A percentile compares a stretch with the other conserved stretches of the same genome.
Conservation (phyloP, 2,797 vertebrate genomes). For the Botia kubotai region DNA sequence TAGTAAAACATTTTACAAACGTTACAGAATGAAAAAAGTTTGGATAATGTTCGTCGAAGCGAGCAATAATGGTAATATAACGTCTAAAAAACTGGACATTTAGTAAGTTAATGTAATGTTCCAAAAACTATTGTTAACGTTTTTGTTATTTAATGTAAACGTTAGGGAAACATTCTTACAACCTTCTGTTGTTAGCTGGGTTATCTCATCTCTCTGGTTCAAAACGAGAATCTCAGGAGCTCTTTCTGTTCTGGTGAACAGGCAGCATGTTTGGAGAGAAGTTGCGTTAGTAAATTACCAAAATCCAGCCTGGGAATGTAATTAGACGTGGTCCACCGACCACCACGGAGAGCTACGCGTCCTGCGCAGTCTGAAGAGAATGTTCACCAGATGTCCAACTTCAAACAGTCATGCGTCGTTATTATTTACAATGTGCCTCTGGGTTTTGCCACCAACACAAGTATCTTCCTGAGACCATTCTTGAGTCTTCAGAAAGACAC, state of each 20-base stretch:
- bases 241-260: not conserved
- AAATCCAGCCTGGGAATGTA: conserved; percentile 9
- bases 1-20: no score
- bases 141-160: no score
- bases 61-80: no score
- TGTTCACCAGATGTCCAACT: not conserved
- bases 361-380: conserved; percentile 1
- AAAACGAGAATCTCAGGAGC: no score
- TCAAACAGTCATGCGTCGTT: not conserved
- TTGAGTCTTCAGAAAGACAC: conserved; percentile 60
- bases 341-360: not conserved
- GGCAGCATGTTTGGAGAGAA: not conserved
- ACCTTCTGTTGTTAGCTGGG: no score
- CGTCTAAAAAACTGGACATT: no score
- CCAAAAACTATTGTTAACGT: no score
- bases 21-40: no score
- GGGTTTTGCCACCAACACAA: not conserved
- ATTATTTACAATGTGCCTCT: not conserved
- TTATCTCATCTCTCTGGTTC: not conserved
- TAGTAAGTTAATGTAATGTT: no score
- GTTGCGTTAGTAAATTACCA: not conserved
- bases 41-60: no score
- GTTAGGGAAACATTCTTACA: no score
- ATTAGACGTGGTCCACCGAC: not conserved
- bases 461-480: not conserved